Evolutionary conservation across 2,888 invertebrate genomes (phyloP).

Genomic region (Troides aeacus): DNA sequence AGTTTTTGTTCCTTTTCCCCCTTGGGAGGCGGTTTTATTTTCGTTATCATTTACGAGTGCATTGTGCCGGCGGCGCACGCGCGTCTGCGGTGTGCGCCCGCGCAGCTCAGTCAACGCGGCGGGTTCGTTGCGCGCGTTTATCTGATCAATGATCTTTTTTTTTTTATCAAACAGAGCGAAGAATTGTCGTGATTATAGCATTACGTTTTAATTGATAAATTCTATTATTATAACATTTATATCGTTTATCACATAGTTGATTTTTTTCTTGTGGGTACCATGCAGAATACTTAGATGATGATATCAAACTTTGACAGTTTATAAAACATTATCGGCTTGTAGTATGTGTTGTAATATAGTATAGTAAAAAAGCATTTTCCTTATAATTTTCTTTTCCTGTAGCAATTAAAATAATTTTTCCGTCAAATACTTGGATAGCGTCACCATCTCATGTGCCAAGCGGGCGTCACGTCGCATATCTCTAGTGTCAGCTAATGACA

Average conservation of each 20-base stretch:
- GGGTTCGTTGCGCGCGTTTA: conserved; percentile 63
- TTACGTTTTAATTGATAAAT: background rate
- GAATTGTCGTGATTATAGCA: background rate
- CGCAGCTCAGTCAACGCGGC: conserved; percentile 62
- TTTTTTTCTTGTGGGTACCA: too few relatives aligned
- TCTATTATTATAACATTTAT: background rate
- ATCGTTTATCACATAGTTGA: too few relatives aligned
- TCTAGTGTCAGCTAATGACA: conserved; percentile 71
- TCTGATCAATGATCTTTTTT: conserved; percentile 44
- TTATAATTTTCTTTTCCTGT: conserved; percentile 30
- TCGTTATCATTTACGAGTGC: conserved; percentile 67
- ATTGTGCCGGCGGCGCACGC: conserved; percentile 58
- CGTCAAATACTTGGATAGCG: conserved; percentile 48
- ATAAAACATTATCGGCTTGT: too few relatives aligned
- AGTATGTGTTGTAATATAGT: too few relatives aligned
- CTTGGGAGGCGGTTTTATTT: conserved; percentile 72
- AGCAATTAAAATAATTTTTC: conserved; percentile 56
- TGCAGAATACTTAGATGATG: too few relatives aligned
- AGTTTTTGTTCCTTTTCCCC: conserved; percentile 52
- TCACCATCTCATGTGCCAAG: conserved; percentile 69
- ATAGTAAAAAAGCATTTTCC: too few relatives aligned
- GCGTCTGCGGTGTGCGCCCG: conserved; percentile 52
- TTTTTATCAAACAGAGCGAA: conserved; percentile 28
- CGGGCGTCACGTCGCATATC: conserved; percentile 59
- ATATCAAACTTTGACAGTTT: too few relatives aligned